phyloP scores from a whole-genome alignment of 1,140 invertebrate species.

The Orussus abietinus region DNA sequence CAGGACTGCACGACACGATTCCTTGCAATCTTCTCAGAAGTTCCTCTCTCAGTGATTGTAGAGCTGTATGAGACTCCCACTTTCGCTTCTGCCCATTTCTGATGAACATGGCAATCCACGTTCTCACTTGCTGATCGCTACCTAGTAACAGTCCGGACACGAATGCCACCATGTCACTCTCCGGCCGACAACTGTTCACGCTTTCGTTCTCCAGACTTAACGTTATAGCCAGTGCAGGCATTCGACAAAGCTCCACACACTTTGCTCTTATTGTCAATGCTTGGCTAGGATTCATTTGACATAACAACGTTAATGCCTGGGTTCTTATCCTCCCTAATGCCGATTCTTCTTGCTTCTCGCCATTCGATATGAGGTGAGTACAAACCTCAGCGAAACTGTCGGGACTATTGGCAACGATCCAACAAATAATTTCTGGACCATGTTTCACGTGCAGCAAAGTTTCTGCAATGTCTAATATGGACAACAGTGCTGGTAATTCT shows the following conservation, averaged over 20 bases:
- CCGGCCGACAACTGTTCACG: conserved; percentile 27
- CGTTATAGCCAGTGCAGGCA: conserved; percentile 82
- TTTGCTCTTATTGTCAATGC: conserved; percentile 76
- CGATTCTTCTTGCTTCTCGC: conserved; percentile 85
- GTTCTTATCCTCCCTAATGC: conserved; percentile 68
- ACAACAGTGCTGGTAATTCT: conserved; percentile 84
- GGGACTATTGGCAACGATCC: conserved; percentile 87
- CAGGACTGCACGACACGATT: conserved; percentile 56
- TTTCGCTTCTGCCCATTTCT: conserved; percentile 87
- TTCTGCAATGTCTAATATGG: conserved; percentile 79
- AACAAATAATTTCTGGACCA: conserved; percentile 84
- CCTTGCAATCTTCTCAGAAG: conserved; percentile 67
- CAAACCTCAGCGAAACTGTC: conserved; percentile 91
- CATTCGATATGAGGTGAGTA: conserved; percentile 77
- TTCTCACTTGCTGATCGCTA: conserved; percentile 82
- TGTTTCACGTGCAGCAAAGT: conserved; percentile 87
- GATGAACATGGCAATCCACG: conserved; percentile 90
- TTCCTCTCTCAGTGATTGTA: conserved; percentile 76
- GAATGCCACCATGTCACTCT: conserved; percentile 71
- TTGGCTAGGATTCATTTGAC: conserved; percentile 86
- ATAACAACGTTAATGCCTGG: conserved; percentile 73
- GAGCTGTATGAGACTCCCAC: conserved; percentile 66
- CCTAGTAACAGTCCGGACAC: conserved; percentile 86
- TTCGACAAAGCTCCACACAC: conserved; percentile 82
- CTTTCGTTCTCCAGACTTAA: conserved; percentile 64